Percentiles rank a stretch among this genome's conserved stretches.
Conservation (phyloP, 2,113 vertebrate species). For the Urocitellus parryii region DNA sequence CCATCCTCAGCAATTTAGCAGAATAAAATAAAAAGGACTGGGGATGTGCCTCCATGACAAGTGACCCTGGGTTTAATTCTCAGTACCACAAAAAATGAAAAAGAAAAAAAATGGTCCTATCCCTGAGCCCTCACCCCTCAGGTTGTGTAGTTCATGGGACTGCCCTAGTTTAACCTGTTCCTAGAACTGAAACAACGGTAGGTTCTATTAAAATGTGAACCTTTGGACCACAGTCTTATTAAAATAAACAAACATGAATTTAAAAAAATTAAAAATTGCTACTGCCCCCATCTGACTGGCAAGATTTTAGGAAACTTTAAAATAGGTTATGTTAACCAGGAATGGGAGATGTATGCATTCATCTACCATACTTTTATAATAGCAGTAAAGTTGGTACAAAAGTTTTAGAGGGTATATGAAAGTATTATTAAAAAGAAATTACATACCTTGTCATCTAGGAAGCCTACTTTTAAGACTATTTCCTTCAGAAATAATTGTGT, state of each 20-base stretch:
- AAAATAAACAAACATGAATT: not conserved
- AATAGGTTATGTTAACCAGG: not conserved
- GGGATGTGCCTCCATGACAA: too few species aligned
- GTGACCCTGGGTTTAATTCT: too few species aligned
- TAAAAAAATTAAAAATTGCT: constrained; percentile 3
- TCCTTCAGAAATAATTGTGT: not conserved
- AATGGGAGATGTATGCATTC: not conserved
- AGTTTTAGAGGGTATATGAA: not conserved
- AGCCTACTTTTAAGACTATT: not conserved
- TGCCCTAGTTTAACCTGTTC: not conserved
- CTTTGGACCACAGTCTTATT: not conserved
- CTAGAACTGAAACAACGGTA: not conserved
- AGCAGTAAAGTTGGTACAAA: not conserved
- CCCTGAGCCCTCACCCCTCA: not conserved
- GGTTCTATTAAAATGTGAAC: not conserved
- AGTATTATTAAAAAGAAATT: constrained; percentile 28
- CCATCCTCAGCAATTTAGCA: too few species aligned
- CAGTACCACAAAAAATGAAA: too few species aligned
- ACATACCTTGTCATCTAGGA: not conserved
- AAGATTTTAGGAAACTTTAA: constrained; percentile 14
- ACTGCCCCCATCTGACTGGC: not conserved
- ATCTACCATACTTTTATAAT: not conserved
- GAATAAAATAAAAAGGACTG: too few species aligned
- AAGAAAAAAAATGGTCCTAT: not conserved
- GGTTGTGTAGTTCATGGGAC: not conserved